Percentiles rank a stretch among this genome's conserved stretches.
phyloP scores from a whole-genome alignment of 2,113 vertebrate genomes.

The Sorex araneus region DNA sequence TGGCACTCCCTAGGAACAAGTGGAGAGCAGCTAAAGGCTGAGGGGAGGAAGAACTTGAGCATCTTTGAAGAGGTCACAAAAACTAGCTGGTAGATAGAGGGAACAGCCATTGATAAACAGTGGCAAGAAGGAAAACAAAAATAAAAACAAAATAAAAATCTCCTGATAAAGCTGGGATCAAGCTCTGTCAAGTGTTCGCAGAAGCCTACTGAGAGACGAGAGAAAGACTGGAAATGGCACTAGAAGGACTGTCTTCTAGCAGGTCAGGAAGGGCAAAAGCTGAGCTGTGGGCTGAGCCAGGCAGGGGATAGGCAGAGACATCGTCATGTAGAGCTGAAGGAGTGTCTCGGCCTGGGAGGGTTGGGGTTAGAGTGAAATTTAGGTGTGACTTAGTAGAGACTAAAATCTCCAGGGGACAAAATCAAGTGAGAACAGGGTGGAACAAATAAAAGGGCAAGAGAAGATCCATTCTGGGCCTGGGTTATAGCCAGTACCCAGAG shows the following conservation, averaged over 20 bases:
- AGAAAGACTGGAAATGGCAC: not conserved
- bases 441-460: not conserved
- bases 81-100: slow-evolving; percentile 44
- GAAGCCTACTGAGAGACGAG: not conserved
- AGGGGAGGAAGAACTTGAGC: not conserved
- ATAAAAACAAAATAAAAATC: not conserved
- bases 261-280: not conserved
- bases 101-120: slow-evolving; percentile 39
- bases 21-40: not conserved
- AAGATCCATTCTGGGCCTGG: not conserved
- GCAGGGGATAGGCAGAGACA: not conserved
- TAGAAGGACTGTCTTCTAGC: not conserved
- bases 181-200: not conserved
- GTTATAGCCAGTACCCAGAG: not conserved
- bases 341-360: not conserved
- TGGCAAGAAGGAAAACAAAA: not conserved
- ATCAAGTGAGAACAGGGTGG: not conserved
- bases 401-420: not conserved
- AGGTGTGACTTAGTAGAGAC: not conserved
- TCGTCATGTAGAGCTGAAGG: not conserved
- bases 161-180: not conserved
- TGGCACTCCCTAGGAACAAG: not conserved
- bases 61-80: not conserved
- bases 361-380: not conserved
- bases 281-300: not conserved